Evolutionary conservation across 2,888 invertebrate species (phyloP).

Genomic region (Limnephilus rhombicus): DNA sequence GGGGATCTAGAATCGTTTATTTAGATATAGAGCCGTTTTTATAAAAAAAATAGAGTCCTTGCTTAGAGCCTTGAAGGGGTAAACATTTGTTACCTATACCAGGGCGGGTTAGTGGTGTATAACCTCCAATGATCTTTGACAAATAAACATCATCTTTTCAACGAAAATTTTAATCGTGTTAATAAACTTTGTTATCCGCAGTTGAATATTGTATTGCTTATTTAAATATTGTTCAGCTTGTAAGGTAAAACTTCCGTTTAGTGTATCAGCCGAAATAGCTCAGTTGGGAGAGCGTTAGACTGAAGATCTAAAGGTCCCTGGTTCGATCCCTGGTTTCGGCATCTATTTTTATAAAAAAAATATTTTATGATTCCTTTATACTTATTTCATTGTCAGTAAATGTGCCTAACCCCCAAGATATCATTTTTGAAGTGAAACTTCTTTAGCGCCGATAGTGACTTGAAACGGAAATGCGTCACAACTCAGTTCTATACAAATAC

Average conservation of each 20-base stretch:
- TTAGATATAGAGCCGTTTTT: too few species aligned
- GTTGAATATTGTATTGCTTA: background rate
- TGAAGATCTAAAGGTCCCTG: slow-evolving; percentile 87
- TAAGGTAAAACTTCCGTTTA: background rate
- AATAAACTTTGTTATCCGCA: background rate
- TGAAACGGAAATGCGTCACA: too few species aligned
- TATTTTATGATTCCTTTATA: background rate
- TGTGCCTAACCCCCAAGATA: background rate
- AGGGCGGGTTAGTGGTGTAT: too few species aligned
- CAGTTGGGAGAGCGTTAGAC: slow-evolving; percentile 90
- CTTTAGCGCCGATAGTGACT: too few species aligned
- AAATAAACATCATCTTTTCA: background rate
- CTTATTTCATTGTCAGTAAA: background rate
- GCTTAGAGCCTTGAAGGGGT: too few species aligned
- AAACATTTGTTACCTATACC: too few species aligned
- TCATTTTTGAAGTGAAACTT: too few species aligned
- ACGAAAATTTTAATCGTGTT: background rate
- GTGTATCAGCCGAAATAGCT: slow-evolving; percentile 84
- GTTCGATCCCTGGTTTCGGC: slow-evolving; percentile 87
- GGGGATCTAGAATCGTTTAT: too few species aligned
- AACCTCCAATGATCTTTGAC: background rate
- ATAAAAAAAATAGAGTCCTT: too few species aligned
- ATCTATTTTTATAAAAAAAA: slow-evolving; percentile 68
- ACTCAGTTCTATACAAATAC: too few species aligned
- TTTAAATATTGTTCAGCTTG: background rate